These are phyloP conservation scores for Tiliacea citrago DNA, from an alignment of 2,888 invertebrate genomes.

Conservation along the genomic window DNA sequence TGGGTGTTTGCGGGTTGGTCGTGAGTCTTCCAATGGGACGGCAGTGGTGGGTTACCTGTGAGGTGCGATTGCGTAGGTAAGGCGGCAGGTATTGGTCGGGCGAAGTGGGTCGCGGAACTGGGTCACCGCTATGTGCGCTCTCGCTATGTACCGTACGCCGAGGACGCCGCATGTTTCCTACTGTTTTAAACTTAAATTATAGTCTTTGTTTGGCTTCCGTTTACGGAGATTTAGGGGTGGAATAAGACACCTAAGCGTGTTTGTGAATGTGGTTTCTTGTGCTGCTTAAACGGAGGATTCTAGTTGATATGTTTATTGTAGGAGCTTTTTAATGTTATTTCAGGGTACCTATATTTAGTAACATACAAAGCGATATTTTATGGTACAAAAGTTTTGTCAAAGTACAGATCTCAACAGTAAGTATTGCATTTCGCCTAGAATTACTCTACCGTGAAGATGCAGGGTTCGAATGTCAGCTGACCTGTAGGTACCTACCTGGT, in stretches of 20 bases:
- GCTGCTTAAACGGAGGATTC: constrained; percentile 37
- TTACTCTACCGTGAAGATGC: too few species aligned
- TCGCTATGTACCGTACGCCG: constrained; percentile 36
- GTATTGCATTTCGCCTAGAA: not conserved
- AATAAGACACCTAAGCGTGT: constrained; percentile 55
- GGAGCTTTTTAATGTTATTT: constrained; percentile 14
- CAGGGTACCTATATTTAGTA: not conserved
- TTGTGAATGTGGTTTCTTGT: constrained; percentile 45
- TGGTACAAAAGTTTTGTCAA: not conserved
- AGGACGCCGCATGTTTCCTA: constrained; percentile 48
- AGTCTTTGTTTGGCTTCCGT: constrained; percentile 61
- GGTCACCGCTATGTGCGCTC: constrained; percentile 70
- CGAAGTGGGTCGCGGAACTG: constrained; percentile 71
- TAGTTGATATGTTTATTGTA: constrained; percentile 31
- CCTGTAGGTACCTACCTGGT: too few species aligned
- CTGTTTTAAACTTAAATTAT: constrained; percentile 64
- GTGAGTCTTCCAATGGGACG: constrained; percentile 73
- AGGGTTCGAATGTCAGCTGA: not conserved
- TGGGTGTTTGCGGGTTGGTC: constrained; percentile 76
- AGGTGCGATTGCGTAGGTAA: constrained; percentile 71
- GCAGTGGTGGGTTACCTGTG: constrained; percentile 75
- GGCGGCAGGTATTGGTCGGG: constrained; percentile 78
- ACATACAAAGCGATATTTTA: too few species aligned
- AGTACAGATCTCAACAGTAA: not conserved
- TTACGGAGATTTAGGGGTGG: constrained; percentile 53